Evolutionary conservation across 2,797 vertebrate species (phyloP).

Genomic region (Siniperca undulata): DNA sequence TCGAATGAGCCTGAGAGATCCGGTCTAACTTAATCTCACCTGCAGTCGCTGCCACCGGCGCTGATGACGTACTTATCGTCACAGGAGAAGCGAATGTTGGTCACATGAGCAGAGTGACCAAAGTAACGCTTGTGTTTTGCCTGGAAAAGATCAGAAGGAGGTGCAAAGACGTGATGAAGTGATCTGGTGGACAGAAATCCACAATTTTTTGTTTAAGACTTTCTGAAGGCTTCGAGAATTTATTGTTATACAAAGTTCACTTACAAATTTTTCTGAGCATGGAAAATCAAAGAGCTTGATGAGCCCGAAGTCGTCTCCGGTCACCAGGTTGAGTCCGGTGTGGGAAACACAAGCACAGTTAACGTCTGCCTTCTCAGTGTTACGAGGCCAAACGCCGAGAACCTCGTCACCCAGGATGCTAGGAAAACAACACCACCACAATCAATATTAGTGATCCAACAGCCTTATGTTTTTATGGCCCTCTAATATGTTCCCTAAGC

Average conservation of each 20-base stretch:
- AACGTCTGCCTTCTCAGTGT: slow-evolving; percentile 94
- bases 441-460: not conserved
- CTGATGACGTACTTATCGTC: slow-evolving; percentile 95
- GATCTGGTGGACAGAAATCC: not conserved
- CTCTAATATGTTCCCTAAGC: slow-evolving; percentile 1
- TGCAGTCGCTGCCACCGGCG: slow-evolving; percentile 96
- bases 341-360: slow-evolving; percentile 96
- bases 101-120: slow-evolving; percentile 95
- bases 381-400: slow-evolving; percentile 95
- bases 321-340: slow-evolving; percentile 91
- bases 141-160: slow-evolving; percentile 70
- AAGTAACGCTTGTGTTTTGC: slow-evolving; percentile 97
- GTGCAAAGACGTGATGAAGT: too few relatives aligned
- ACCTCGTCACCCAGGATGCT: slow-evolving; percentile 96
- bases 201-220: not conserved
- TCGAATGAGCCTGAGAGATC: not conserved
- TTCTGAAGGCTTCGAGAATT: not conserved
- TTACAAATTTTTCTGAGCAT: slow-evolving; percentile 95
- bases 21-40: slow-evolving; percentile 80
- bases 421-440: not conserved
- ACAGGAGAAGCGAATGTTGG: slow-evolving; percentile 94
- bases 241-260: slow-evolving; percentile 52
- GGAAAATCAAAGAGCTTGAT: slow-evolving; percentile 98
- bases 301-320: slow-evolving; percentile 95
- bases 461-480: not conserved